A percentile compares a stretch with the other conserved stretches of the same genome.
Evolutionary conservation across 2,888 invertebrate species (phyloP).

Genomic region (Agrochola lota): DNA sequence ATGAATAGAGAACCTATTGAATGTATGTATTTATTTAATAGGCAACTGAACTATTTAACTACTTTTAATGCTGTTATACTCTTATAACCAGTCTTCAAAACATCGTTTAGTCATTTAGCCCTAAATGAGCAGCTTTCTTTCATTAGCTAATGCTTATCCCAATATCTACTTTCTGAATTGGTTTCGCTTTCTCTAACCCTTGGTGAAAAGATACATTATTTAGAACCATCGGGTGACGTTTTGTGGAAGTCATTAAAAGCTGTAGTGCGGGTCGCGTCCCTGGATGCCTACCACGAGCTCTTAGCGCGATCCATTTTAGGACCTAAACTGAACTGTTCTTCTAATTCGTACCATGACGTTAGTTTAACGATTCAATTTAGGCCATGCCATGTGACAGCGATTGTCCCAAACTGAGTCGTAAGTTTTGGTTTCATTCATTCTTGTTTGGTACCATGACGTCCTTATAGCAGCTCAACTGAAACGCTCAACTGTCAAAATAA

Average conservation of each 20-base stretch:
- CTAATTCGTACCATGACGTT: no score
- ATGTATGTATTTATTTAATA: not conserved
- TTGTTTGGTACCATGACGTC: no score
- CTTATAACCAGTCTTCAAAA: not conserved
- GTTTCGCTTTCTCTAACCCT: not conserved
- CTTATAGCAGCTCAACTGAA: no score
- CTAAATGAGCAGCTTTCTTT: not conserved
- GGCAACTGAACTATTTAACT: not conserved
- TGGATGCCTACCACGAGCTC: no score
- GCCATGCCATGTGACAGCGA: no score
- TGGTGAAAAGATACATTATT: not conserved
- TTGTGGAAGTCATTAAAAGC: conserved; percentile 4
- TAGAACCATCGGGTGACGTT: not conserved
- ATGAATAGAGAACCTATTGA: not conserved
- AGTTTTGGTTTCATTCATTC: no score
- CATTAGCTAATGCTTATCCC: no score
- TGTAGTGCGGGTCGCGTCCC: not conserved
- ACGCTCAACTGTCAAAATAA: no score
- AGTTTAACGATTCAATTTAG: no score
- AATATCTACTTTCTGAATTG: not conserved
- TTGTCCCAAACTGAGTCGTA: no score
- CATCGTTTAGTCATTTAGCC: not conserved
- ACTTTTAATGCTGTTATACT: not conserved
- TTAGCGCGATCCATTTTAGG: no score
- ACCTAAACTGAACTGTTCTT: no score